These are phyloP conservation scores for Marmota flaviventris DNA, from an alignment of 2,113 vertebrate genomes.

Conservation along the genomic window DNA sequence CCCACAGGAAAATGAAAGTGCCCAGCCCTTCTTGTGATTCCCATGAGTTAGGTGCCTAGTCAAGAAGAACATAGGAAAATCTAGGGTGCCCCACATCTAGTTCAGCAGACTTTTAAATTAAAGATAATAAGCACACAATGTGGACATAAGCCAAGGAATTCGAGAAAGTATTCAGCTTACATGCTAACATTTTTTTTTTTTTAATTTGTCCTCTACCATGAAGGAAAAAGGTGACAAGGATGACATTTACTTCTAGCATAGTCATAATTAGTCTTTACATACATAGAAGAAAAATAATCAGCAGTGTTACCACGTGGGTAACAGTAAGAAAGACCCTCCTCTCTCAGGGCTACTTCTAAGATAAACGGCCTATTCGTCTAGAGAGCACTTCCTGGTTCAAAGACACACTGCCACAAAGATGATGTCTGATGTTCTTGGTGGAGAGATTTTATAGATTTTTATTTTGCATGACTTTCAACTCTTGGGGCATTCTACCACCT, in stretches of 20 bases:
- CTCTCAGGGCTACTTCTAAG: neutral
- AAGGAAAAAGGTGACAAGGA: neutral
- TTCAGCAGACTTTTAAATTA: neutral
- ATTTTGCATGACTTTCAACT: neutral
- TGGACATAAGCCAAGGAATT: neutral
- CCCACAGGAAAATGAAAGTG: neutral
- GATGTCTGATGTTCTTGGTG: neutral
- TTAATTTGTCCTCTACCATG: neutral
- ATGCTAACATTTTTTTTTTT: neutral
- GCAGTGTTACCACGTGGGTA: neutral
- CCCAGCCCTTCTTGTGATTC: neutral
- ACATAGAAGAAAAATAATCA: neutral
- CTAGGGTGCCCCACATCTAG: neutral
- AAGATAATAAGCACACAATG: neutral
- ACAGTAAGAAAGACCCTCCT: neutral
- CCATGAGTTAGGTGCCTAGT: neutral
- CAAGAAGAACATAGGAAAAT: neutral
- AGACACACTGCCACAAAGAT: neutral
- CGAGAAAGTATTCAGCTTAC: neutral
- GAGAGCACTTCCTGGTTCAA: neutral
- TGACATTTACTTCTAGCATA: neutral
- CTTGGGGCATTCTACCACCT: neutral
- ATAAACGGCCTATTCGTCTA: neutral
- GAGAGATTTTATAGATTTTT: neutral
- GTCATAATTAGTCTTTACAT: neutral